Evolutionary conservation across 2,888 invertebrate genomes (phyloP), one percentile per base, ranked within the genome.

Genomic region (Apoda limacodes): DNA sequence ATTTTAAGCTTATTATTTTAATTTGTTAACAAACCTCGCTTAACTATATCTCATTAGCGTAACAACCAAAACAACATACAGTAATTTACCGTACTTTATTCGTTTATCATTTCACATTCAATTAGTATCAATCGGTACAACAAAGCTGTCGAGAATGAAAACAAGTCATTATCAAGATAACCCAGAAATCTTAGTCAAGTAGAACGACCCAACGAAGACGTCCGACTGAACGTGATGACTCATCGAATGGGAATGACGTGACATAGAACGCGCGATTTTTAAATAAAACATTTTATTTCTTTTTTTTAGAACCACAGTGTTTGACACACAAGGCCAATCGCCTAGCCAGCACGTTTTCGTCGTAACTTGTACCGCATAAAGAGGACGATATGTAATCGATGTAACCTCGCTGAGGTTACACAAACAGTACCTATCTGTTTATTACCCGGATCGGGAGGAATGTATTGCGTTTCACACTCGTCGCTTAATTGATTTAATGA

Each of bases 131-230:
- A 50, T 43, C 54, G 55, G 52, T 41, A 37, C 41, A 32, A 45
- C 58, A 60, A 60, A 57, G 56, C 17, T 17, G 17, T 17, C 7
- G 17, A 6, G 17, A 60, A 55, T 56, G 60, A 63, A 63, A 65
- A 62, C 60, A 62, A 59, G 57, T 51, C 55, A 53, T 62, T 63
- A 65, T 55, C 55, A 37, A 43, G 64, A 67, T 66, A 65, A 60
- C 60, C 62, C 55, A 5, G 48, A 50, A 55, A 51, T 51, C 50
- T 45, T 45, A 40, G 42, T 28, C 27, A 30, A 5, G 28, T 34
- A 27, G 30, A 34, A 36, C 35, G 35, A 28, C 39, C 42, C 34
- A 36, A 32, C 37, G 38, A 39, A 62, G 45, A 55, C 56, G 60
- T 39, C n/a, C 17, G 17, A 47, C 62, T 55, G 57, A 45, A 26